These are phyloP conservation scores for Tachina fera DNA, from an alignment of 2,888 invertebrate species.

Conservation along the genomic window DNA sequence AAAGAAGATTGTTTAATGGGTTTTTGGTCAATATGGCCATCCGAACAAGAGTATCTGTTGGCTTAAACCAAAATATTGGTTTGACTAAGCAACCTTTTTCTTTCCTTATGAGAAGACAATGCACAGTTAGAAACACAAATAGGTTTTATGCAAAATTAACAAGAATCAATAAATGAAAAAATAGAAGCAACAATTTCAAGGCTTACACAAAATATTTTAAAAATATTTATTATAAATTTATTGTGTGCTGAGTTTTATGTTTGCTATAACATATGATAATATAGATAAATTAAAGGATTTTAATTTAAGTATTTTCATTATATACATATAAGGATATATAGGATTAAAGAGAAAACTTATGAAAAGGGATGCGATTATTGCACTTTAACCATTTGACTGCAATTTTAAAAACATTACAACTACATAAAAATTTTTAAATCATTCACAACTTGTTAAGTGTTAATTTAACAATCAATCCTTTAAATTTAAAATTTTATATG, in stretches of 20 bases:
- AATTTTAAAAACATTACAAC: neutral
- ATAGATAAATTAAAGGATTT: constrained; percentile 52
- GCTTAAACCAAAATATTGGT: constrained; percentile 67
- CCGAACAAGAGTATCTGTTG: constrained; percentile 52
- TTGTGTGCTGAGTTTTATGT: constrained; percentile 36
- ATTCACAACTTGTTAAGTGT: constrained; percentile 26
- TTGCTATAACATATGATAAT: constrained; percentile 34
- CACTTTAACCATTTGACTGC: constrained; percentile 18
- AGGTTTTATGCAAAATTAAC: constrained; percentile 61
- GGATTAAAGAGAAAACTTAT: constrained; percentile 15
- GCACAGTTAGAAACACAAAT: constrained; percentile 5
- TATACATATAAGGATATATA: constrained; percentile 20
- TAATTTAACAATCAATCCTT: neutral
- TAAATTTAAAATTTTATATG: constrained; percentile 5
- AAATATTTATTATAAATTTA: constrained; percentile 61
- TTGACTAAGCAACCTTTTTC: constrained; percentile 61
- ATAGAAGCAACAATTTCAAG: constrained; percentile 22
- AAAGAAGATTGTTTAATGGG: constrained; percentile 19
- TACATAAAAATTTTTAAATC: neutral
- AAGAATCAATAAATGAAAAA: constrained; percentile 53
- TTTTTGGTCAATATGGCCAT: constrained; percentile 62
- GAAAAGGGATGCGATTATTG: constrained; percentile 38
- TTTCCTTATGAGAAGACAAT: constrained; percentile 19
- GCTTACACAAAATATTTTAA: constrained; percentile 29
- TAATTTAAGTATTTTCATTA: constrained; percentile 15